phyloP scores from a whole-genome alignment of 2,113 vertebrate genomes.

The Neotragus moschatus region DNA sequence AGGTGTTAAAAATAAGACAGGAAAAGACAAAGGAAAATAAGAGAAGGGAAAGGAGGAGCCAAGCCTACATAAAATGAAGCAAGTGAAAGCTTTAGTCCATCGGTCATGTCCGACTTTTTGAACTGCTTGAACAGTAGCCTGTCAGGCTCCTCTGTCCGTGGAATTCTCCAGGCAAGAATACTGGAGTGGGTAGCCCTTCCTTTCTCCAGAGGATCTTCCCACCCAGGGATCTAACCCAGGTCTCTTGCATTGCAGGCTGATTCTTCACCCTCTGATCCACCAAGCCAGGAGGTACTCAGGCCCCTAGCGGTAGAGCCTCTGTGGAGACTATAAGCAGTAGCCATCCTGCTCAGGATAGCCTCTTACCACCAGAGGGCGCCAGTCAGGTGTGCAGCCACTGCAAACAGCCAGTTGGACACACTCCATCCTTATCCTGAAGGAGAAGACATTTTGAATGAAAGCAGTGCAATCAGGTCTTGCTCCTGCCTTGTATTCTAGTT shows the following conservation, averaged over 20 bases:
- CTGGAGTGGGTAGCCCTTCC: neutral
- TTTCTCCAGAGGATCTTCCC: neutral
- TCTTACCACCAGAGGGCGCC: conserved; percentile 27
- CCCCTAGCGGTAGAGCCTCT: neutral
- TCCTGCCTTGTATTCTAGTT: neutral
- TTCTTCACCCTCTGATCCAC: neutral
- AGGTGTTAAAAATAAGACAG: neutral
- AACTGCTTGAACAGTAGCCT: neutral
- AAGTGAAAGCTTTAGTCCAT: neutral
- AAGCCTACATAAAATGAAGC: neutral
- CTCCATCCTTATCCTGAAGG: neutral
- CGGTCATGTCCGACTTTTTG: neutral
- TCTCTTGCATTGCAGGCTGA: neutral
- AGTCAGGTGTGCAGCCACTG: neutral
- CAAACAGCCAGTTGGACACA: neutral
- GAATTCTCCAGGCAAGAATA: neutral
- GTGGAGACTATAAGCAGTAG: neutral
- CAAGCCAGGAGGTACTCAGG: neutral
- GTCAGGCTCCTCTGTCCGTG: neutral
- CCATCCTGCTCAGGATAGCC: neutral
- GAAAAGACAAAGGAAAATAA: neutral
- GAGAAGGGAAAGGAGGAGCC: neutral
- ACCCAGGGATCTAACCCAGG: neutral
- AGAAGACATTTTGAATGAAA: neutral
- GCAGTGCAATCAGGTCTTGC: neutral